Percentiles rank a stretch among this genome's conserved stretches.
phyloP scores from a whole-genome alignment of 2,797 vertebrate genomes.

The Phaenicophaeus curvirostris region DNA sequence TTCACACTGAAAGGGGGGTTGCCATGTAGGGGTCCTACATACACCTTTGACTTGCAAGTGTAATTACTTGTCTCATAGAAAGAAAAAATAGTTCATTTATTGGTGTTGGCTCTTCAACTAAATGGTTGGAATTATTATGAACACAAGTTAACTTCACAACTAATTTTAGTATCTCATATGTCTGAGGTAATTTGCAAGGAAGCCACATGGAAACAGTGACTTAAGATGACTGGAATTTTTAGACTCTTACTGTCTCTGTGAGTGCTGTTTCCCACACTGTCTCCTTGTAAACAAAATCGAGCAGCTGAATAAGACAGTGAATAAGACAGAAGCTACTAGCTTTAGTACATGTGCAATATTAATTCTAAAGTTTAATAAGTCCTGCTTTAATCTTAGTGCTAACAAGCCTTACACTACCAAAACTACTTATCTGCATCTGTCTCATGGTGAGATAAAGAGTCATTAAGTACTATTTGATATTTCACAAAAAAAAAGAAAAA shows the following conservation, averaged over 20 bases:
- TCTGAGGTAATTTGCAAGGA: conserved; percentile 20
- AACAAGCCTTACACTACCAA: not conserved
- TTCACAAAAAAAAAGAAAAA: not conserved
- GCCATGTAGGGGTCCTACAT: not conserved
- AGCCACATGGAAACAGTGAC: conserved; percentile 40
- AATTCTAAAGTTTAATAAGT: not conserved
- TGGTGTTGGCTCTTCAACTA: not conserved
- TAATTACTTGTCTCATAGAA: not conserved
- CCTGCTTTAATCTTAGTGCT: not conserved
- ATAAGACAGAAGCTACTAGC: not conserved
- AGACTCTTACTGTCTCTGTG: not conserved
- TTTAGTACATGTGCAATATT: not conserved
- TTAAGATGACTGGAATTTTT: conserved; percentile 48
- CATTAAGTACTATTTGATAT: not conserved
- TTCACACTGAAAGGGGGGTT: not conserved
- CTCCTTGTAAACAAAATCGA: conserved; percentile 31
- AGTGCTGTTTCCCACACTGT: not conserved
- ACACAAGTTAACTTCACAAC: not conserved
- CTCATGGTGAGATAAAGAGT: not conserved
- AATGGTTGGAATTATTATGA: not conserved
- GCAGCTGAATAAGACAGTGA: not conserved
- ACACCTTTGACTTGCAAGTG: not conserved
- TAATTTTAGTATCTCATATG: conserved; percentile 33
- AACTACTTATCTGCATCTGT: not conserved
- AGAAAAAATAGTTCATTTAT: not conserved